These are phyloP conservation scores for Halictus rubicundus DNA, from an alignment of 1,140 invertebrate species.

Conservation along the genomic window DNA sequence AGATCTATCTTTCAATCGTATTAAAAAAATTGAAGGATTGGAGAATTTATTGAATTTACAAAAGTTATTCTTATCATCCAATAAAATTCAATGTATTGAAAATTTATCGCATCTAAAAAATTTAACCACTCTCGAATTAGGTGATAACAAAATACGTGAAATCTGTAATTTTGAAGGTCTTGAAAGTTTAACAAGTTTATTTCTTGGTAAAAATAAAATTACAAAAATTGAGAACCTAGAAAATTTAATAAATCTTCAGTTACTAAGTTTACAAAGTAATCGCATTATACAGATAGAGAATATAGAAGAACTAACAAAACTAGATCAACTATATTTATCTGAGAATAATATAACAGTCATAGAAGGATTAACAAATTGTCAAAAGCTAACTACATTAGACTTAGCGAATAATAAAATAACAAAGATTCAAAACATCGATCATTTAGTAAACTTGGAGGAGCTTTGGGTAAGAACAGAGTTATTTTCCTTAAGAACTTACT, in stretches of 20 bases:
- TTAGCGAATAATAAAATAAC: constrained; percentile 94
- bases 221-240: constrained; percentile 93
- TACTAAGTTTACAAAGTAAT: constrained; percentile 96
- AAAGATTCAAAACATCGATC: constrained; percentile 88
- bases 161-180: constrained; percentile 93
- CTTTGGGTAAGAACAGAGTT: constrained; percentile 90
- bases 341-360: constrained; percentile 94
- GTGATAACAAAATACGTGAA: constrained; percentile 95
- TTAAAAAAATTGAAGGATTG: constrained; percentile 94
- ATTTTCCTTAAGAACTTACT: constrained; percentile 10
- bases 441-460: constrained; percentile 90
- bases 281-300: constrained; percentile 94
- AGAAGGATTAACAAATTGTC: constrained; percentile 87
- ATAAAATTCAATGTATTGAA: constrained; percentile 95
- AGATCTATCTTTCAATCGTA: constrained; percentile 98
- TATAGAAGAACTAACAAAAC: constrained; percentile 85
- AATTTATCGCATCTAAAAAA: constrained; percentile 92
- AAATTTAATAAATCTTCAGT: constrained; percentile 87
- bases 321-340: constrained; percentile 96
- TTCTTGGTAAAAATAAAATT: constrained; percentile 98
- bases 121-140: constrained; percentile 94
- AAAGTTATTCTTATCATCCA: constrained; percentile 95
- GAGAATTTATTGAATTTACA: constrained; percentile 89
- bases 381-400: constrained; percentile 92
- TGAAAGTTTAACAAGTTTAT: constrained; percentile 88